phyloP scores from a whole-genome alignment of 1,140 invertebrate species.

The Lineus longissimus region DNA sequence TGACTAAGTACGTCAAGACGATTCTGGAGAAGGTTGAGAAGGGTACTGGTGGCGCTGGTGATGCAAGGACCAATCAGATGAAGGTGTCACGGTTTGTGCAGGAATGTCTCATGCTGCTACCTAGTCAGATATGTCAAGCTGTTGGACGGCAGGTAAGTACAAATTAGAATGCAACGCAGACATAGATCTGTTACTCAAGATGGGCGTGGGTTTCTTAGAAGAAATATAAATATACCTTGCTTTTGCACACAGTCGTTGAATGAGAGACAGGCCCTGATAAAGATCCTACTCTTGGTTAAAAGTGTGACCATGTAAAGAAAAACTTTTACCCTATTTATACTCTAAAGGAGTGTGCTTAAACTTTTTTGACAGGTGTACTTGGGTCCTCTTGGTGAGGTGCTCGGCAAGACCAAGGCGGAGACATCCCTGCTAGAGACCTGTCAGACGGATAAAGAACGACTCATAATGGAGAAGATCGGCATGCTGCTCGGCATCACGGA shows the following conservation, averaged over 20 bases:
- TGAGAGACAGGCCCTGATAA: too few species aligned
- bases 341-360: too few species aligned
- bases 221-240: not conserved
- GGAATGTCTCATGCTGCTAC: constrained; percentile 32
- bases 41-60: not conserved
- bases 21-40: not conserved
- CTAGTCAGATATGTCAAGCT: constrained; percentile 32
- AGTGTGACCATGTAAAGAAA: too few species aligned
- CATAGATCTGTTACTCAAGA: too few species aligned
- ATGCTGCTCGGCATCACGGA: constrained; percentile 41
- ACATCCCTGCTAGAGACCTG: constrained; percentile 30
- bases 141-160: constrained; percentile 38
- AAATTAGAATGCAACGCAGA: not conserved
- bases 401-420: constrained; percentile 46
- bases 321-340: too few species aligned
- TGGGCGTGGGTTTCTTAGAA: not conserved
- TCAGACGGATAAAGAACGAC: constrained; percentile 13
- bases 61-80: not conserved
- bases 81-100: constrained; percentile 28
- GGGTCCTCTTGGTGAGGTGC: constrained; percentile 42
- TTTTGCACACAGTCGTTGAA: too few species aligned
- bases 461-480: constrained; percentile 30
- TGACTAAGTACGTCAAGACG: constrained; percentile 37
- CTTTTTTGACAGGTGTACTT: constrained; percentile 39
- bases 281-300: too few species aligned